Conservation (phyloP, 1,140 invertebrate genomes). For the Nymphalis io region DNA sequence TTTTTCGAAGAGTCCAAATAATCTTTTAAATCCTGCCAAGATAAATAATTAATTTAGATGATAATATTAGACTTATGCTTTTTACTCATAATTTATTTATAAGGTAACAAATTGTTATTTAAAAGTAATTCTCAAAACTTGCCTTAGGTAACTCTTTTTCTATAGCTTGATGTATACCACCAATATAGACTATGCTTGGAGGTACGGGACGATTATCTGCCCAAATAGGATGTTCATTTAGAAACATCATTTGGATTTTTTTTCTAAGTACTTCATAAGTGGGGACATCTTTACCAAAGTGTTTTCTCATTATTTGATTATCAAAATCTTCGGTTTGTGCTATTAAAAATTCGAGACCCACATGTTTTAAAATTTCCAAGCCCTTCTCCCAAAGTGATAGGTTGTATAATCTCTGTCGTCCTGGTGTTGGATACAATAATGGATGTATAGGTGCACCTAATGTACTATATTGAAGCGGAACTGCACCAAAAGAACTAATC, state of each 20-base stretch:
- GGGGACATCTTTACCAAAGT: conserved; percentile 64
- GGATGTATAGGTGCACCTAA: conserved; percentile 76
- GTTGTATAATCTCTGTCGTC: conserved; percentile 48
- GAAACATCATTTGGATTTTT: conserved; percentile 77
- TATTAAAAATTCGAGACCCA: conserved; percentile 17
- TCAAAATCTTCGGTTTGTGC: conserved; percentile 35
- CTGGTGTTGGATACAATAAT: conserved; percentile 67
- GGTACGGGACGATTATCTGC: conserved; percentile 65
- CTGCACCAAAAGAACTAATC: conserved; percentile 57
- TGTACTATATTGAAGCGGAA: conserved; percentile 39
- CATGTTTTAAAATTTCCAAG: conserved; percentile 43
- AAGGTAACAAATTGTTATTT: too few species aligned
- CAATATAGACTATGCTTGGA: conserved; percentile 71
- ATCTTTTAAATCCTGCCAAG: conserved; percentile 15
- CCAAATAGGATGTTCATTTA: conserved; percentile 74
- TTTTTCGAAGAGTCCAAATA: conserved; percentile 29
- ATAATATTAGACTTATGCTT: too few species aligned
- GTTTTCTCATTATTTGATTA: conserved; percentile 53
- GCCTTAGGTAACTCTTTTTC: conserved; percentile 52
- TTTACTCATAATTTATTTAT: too few species aligned
- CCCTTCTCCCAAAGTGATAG: conserved; percentile 58
- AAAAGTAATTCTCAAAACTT: background rate
- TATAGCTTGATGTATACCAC: conserved; percentile 70
- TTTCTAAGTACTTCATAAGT: conserved; percentile 65
- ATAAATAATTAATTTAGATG: background rate